Conservation (phyloP, 2,888 invertebrate genomes). For the Lampropteryx suffumata region DNA sequence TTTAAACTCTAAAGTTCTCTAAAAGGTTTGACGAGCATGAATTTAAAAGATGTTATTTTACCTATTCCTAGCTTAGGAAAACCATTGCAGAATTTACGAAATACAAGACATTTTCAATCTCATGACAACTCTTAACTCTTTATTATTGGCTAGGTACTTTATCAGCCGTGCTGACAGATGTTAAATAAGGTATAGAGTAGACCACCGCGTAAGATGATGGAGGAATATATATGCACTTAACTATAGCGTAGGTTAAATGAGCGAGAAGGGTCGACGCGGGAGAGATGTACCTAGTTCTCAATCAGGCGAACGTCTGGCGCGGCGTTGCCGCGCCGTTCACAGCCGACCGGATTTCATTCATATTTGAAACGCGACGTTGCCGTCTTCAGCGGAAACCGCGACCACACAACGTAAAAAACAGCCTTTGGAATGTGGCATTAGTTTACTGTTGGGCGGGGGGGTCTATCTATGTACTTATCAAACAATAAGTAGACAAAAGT, state of each 20-base stretch:
- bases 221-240: conserved; percentile 27
- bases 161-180: conserved; percentile 34
- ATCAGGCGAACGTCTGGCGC: conserved; percentile 78
- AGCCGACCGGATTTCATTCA: conserved; percentile 81
- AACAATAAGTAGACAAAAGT: conserved; percentile 69
- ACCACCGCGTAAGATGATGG: conserved; percentile 47
- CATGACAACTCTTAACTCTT: neutral
- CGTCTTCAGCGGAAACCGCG: conserved; percentile 81
- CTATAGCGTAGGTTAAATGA: conserved; percentile 36
- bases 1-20: no score
- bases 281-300: conserved; percentile 73
- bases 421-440: conserved; percentile 79
- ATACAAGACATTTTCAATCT: neutral
- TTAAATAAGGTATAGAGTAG: conserved; percentile 28
- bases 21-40: no score
- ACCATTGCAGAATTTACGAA: no score
- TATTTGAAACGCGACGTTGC: conserved; percentile 81
- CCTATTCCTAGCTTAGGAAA: no score
- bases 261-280: conserved; percentile 64
- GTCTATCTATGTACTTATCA: conserved; percentile 68
- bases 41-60: no score
- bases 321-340: conserved; percentile 76
- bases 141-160: conserved; percentile 1
- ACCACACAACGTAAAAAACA: conserved; percentile 82
- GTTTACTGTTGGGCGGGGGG: conserved; percentile 76